Conservation (phyloP, 2,797 vertebrate species). For the Hydrophis major region DNA sequence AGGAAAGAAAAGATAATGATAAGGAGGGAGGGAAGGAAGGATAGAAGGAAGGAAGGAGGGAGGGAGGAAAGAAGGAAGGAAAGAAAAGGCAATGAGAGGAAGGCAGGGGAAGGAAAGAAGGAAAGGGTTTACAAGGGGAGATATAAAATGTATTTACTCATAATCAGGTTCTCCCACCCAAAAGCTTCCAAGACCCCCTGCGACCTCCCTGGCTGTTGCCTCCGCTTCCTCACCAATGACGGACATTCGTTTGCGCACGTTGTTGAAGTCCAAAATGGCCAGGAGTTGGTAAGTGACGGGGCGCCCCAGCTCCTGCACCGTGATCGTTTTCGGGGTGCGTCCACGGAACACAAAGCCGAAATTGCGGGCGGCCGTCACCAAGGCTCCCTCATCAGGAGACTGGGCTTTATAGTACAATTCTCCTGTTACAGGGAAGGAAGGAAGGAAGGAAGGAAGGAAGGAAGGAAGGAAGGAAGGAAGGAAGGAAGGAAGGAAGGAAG, state of each 20-base stretch:
- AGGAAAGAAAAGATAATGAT: fast-evolving
- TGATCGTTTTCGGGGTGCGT: conserved; percentile 87
- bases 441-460: fast-evolving
- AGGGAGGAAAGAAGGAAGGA: no score
- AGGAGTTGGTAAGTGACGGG: conserved; percentile 86
- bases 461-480: no score
- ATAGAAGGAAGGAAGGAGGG: no score
- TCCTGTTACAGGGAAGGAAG: conserved; percentile 62
- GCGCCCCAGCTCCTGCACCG: conserved; percentile 80
- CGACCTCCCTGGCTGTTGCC: background rate
- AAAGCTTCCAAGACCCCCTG: no score
- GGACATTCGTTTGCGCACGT: conserved; percentile 93
- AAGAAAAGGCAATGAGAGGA: no score
- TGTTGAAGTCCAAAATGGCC: conserved; percentile 94
- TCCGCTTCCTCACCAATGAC: conserved; percentile 81
- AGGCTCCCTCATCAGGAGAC: conserved; percentile 89
- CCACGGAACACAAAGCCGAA: conserved; percentile 92
- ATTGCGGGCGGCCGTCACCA: conserved; percentile 90
- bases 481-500: no score
- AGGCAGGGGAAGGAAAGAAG: no score
- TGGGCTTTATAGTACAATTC: conserved; percentile 90
- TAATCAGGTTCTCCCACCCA: background rate
- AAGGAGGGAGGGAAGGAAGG: no score
- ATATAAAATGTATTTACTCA: background rate
- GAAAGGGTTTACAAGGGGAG: background rate